Conservation (phyloP, 2,797 vertebrate genomes). For the Chaenodraco wilsoni region DNA sequence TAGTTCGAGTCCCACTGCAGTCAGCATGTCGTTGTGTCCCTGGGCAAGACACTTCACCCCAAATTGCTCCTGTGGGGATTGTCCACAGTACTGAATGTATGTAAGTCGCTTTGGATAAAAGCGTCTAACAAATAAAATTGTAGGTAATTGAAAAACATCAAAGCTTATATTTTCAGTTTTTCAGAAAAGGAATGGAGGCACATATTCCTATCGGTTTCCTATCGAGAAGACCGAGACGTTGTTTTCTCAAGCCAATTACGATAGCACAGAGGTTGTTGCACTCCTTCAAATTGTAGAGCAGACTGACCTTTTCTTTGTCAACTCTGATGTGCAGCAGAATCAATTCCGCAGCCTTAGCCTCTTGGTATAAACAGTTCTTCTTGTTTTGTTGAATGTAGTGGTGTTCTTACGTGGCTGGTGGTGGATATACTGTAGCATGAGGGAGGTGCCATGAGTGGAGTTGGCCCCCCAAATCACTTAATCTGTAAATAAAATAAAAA, state of each 20-base stretch:
- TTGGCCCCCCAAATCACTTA: background rate
- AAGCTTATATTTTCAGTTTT: constrained; percentile 2
- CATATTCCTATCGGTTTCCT: background rate
- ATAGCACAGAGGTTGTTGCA: background rate
- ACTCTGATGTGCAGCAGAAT: background rate
- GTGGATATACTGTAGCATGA: no score
- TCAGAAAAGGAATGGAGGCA: background rate
- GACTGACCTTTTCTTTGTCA: constrained; percentile 1
- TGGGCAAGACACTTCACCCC: no score
- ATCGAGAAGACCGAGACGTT: background rate
- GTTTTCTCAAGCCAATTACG: constrained; percentile 20
- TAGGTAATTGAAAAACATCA: background rate
- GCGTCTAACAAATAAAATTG: no score
- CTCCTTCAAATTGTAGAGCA: no score
- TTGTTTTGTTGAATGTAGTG: background rate
- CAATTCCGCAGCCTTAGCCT: background rate
- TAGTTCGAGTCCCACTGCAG: no score
- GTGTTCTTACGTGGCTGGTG: background rate
- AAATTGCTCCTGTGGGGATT: no score
- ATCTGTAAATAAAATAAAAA: background rate
- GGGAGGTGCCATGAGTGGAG: background rate
- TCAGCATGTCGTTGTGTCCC: no score
- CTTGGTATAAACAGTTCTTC: no score
- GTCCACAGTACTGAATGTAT: no score
- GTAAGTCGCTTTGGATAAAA: no score